phyloP scores from a whole-genome alignment of 2,797 vertebrate genomes.

The Falco columbarius region DNA sequence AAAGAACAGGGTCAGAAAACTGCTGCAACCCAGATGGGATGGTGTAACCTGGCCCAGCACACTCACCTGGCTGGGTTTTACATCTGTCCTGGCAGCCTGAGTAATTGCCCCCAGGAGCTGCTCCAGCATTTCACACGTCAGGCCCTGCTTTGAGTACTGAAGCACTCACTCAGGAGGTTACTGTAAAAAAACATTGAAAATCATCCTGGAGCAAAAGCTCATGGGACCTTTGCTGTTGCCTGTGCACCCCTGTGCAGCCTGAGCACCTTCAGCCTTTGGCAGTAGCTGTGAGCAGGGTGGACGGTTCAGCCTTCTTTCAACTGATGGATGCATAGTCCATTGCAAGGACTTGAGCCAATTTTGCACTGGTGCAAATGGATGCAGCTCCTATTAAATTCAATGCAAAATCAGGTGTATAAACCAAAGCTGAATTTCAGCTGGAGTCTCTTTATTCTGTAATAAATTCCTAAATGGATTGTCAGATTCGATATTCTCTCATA shows the following conservation, averaged over 20 bases:
- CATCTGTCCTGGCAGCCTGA: background rate
- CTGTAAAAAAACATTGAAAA: background rate
- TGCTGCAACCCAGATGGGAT: background rate
- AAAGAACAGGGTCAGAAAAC: background rate
- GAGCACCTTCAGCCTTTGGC: background rate
- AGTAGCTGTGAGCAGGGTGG: background rate
- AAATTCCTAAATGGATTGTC: constrained; percentile 32
- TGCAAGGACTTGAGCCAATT: background rate
- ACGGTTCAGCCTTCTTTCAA: background rate
- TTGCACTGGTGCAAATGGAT: background rate
- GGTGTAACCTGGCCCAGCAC: background rate
- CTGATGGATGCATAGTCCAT: background rate
- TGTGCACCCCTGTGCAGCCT: fast-evolving
- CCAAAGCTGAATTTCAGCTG: constrained; percentile 4
- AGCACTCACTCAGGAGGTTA: background rate
- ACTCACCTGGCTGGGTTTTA: background rate
- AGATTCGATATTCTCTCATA: constrained; percentile 36
- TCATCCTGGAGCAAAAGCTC: background rate
- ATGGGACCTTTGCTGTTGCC: background rate
- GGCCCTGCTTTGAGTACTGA: background rate
- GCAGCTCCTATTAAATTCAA: background rate
- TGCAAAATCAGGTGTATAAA: background rate
- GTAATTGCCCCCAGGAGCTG: background rate
- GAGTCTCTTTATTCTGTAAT: constrained; percentile 54
- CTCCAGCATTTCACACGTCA: background rate